These are phyloP conservation scores for Trochalopteron elliotii DNA, from an alignment of 2,113 vertebrate species.

Conservation along the genomic window DNA sequence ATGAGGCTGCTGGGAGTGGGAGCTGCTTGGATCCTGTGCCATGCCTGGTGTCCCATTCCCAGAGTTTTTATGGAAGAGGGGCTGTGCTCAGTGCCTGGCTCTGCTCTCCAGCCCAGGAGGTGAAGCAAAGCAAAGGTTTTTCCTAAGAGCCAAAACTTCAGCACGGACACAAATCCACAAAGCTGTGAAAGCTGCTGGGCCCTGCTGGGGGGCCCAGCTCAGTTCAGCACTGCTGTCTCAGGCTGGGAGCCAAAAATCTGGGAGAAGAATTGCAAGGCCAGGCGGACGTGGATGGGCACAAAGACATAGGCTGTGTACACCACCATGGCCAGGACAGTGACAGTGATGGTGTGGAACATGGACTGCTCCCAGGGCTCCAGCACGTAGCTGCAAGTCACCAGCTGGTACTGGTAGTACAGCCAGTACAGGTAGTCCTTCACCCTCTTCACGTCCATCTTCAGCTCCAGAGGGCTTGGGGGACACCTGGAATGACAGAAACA, in stretches of 20 bases:
- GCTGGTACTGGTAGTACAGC: constrained; percentile 97
- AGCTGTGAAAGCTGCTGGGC: background rate
- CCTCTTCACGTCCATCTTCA: constrained; percentile 84
- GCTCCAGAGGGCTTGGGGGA: background rate
- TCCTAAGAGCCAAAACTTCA: background rate
- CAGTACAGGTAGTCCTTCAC: constrained; percentile 89
- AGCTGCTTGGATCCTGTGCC: background rate
- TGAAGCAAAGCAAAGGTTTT: background rate
- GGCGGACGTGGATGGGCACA: constrained; percentile 88
- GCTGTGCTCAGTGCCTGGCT: background rate
- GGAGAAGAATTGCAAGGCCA: constrained; percentile 92
- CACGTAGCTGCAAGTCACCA: constrained; percentile 93
- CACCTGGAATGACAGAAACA: constrained; percentile 35
- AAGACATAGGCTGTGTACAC: constrained; percentile 95
- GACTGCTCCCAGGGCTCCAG: constrained; percentile 96
- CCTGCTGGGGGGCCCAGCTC: background rate
- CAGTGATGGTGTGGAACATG: constrained; percentile 89
- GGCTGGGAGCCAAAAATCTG: constrained; percentile 82
- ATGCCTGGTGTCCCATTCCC: background rate
- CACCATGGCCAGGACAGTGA: constrained; percentile 90
- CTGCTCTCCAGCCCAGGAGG: background rate
- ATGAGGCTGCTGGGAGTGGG: background rate
- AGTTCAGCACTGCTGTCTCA: constrained; percentile 78
- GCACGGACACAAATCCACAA: background rate
- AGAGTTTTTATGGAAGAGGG: background rate